Evolutionary conservation across 2,113 vertebrate genomes (phyloP).

Genomic region (Phyllostomus discolor): DNA sequence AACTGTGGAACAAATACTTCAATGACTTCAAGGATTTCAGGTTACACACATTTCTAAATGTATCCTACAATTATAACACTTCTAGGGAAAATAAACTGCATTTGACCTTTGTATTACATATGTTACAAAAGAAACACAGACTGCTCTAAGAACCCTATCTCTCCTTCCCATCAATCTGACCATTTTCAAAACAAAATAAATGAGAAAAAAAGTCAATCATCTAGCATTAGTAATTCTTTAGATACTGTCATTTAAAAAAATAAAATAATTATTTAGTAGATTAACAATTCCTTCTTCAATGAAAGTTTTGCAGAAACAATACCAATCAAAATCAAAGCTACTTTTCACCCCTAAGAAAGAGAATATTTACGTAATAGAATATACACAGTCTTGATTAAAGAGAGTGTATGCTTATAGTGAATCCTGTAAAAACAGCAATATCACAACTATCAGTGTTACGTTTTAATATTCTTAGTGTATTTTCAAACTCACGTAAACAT

Average conservation of each 20-base stretch:
- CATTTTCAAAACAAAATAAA: constrained; percentile 12
- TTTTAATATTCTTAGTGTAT: background rate
- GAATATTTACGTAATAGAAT: background rate
- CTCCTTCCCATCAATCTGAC: background rate
- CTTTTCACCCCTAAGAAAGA: background rate
- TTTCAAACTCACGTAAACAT: background rate
- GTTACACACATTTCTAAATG: background rate
- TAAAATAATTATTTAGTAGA: background rate
- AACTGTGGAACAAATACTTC: background rate
- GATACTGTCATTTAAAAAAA: too few relatives aligned
- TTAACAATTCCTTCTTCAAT: background rate
- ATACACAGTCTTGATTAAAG: background rate
- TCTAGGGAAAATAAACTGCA: background rate
- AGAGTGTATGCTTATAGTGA: background rate
- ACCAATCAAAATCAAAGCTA: constrained; percentile 3
- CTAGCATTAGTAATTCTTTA: background rate
- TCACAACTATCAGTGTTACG: background rate
- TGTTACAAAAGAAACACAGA: background rate
- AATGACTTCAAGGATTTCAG: background rate
- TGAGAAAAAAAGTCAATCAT: background rate
- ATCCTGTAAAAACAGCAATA: background rate
- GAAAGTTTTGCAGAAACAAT: background rate
- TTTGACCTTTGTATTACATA: background rate
- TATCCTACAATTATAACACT: background rate
- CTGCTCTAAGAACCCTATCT: background rate